Evolutionary conservation across 2,113 vertebrate genomes (phyloP).

Genomic region (Lepus americanus): DNA sequence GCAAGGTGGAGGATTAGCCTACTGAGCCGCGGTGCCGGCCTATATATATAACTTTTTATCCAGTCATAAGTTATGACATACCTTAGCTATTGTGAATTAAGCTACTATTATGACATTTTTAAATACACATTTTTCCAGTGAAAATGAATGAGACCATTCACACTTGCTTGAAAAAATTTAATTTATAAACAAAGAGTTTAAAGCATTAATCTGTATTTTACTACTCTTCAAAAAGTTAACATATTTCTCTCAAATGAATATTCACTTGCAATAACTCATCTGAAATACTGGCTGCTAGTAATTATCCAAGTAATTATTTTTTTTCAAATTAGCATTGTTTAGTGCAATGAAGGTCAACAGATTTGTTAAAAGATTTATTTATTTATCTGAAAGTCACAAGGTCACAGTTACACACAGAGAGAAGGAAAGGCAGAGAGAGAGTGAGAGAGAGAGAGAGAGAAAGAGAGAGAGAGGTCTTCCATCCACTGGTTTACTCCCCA

Average conservation of each 20-base stretch:
- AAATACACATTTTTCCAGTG: neutral
- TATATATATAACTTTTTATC: too few species aligned
- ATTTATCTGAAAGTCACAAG: too few species aligned
- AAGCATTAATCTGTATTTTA: neutral
- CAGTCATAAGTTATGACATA: too few species aligned
- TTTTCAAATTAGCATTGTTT: neutral
- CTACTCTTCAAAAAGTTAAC: neutral
- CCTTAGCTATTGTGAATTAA: too few species aligned
- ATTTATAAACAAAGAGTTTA: neutral
- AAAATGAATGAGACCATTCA: neutral
- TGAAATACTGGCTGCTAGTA: neutral
- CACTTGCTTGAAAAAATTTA: neutral
- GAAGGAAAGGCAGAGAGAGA: too few species aligned
- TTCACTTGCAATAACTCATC: neutral
- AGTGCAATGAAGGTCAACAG: neutral
- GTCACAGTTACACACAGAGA: too few species aligned
- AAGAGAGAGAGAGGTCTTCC: too few species aligned
- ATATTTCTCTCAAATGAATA: neutral
- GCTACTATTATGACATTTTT: neutral
- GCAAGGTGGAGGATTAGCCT: too few species aligned
- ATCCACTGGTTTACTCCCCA: too few species aligned
- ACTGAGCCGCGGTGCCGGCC: too few species aligned
- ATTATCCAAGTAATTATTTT: slow-evolving; percentile 20
- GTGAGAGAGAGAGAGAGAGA: too few species aligned
- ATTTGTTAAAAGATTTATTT: too few species aligned